Evolutionary conservation across 1,140 invertebrate species (phyloP).

Genomic region (Cydia fagiglandana): DNA sequence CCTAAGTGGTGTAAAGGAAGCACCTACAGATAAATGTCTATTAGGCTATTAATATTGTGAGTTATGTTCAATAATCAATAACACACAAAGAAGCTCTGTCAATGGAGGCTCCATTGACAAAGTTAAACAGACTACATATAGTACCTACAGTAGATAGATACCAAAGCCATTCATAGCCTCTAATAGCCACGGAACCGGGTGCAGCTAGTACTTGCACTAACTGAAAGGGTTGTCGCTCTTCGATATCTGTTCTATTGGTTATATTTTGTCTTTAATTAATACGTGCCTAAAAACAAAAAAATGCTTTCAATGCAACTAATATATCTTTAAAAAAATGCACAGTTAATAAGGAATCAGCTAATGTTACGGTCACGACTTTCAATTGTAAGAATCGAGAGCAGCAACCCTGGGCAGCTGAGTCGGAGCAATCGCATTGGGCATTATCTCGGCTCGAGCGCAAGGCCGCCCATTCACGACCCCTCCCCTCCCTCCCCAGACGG

Average conservation of each 20-base stretch:
- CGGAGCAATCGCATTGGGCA: neutral
- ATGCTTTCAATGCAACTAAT: too few species aligned
- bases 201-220: neutral
- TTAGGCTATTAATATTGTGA: neutral
- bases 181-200: neutral
- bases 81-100: neutral
- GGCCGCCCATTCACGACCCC: neutral
- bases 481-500: neutral
- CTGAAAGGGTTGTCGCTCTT: neutral
- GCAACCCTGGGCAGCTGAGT: neutral
- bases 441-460: constrained; percentile 11
- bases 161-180: neutral
- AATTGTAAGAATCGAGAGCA: constrained; percentile 1
- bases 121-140: neutral
- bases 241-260: neutral
- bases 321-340: neutral
- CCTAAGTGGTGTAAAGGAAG: neutral
- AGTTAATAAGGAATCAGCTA: neutral
- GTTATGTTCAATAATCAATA: neutral
- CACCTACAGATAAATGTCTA: neutral
- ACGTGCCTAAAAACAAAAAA: too few species aligned
- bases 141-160: neutral
- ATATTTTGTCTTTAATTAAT: neutral
- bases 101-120: neutral
- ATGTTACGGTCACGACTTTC: neutral